Base-by-base conservation (phyloP, 1,140 invertebrate species). In the Sitophilus oryzae region DNA sequence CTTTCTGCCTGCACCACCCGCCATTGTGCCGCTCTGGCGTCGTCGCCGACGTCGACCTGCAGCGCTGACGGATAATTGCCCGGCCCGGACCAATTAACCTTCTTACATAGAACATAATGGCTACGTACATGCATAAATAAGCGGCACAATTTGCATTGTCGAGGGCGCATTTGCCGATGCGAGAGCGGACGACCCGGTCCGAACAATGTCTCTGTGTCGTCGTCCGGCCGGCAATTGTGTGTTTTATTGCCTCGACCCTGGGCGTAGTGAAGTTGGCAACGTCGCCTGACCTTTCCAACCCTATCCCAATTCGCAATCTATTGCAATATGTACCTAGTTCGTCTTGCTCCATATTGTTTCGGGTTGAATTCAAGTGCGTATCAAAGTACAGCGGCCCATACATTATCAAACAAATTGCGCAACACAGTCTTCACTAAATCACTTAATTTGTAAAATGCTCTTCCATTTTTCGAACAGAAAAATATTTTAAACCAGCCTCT, bases 61-160 rank as follows among this genome's bases (percentile, higher is more conserved):
- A 53, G 51, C 42, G 22, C 40, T 30, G 35, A 30, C 38, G 34
- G 42, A 53, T 53, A 53, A 53, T 53, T 53, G 51, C 41, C 42
- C 42, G 41, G 35, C 42, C 34, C 40, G 42, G 44, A 30, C 51
- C 51, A 53, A 53, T 53, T 53, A 53, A 53, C 51, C 51, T 53
- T 53, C 51, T 53, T 53, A 53, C 41, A 37, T 30, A 37, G 38
- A 52, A 52, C 50, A 52, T 52, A 53, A 53, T 53, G 51, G 51
- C 51, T 30, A 53, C 42, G 42, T 53, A 37, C 42, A 46, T 53
- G 25, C 30, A 42, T 53, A 53, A 53, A 41, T 53, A 46, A 44
- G 20, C 30, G 37, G 34, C 21, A 36, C 40, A 52, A 52, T 45
- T 14, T 11, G 25, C 25, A 11, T 6, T 30, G 25, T 11, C 5